Base-by-base conservation (phyloP, 2,113 vertebrate genomes). In the Oreocharis arfaki region DNA sequence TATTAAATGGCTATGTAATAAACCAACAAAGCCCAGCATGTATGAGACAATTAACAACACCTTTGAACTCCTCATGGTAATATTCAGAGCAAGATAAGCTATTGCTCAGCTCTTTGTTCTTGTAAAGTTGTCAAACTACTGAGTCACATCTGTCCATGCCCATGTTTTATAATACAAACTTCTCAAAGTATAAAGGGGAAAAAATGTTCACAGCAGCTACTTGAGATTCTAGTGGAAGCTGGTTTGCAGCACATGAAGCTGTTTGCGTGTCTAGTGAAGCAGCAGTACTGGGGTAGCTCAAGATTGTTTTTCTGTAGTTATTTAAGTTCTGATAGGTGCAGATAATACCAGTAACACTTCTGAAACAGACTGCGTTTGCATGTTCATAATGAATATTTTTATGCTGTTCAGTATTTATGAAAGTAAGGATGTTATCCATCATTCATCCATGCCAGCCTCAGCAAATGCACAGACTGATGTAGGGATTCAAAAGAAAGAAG, bases 401-500 rank as follows among this genome's bases (percentile, higher is more conserved):
- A 23, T 56, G 61, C 78, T 82, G 22, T n/a, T 83, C 10, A 26
- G n/a, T 32, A 3, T 24, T 5, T 41, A 13, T 42, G 57, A 67
- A 53, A 83, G 39, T 50, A 47, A 61, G 60, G 70, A 42, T 61
- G 65, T 64, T 65, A 32, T 3, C 53, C 67, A 20, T 87, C 39
- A 18, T 47, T 80, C 73, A 57, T 67, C 79, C n/a, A 13, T 55
- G 10, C 4, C 30, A 75, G 46, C 73, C 42, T 55, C 42, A 74
- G 84, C 93, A 78, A 90, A 77, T 30, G 73, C 87, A 74, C 73
- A 91, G 55, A n/a, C 6, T 85, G 84, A 76, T 0, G 1, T 4
- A n/a, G 44, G 87, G 53, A 68, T 79, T 84, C 79, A 49, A 76
- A 79, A 64, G 69, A 86, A 84, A 86, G 68, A 33, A 82, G 61